Conservation (phyloP, 2,888 invertebrate species). For the Ichneumoninae sp. region DNA sequence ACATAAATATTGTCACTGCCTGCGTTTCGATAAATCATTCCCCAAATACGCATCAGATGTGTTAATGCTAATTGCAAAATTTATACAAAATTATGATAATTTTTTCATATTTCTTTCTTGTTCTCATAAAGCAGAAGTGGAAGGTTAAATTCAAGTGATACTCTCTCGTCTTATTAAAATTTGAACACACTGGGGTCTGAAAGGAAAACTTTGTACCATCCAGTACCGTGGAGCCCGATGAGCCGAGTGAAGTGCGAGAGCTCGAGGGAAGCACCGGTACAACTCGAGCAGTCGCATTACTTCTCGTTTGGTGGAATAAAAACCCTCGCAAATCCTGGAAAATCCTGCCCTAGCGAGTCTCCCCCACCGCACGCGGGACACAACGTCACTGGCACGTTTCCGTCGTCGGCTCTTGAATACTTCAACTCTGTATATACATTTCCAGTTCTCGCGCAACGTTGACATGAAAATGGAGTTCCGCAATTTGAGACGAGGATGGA, state of each 20-base stretch:
- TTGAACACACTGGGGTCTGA: not conserved
- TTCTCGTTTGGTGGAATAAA: constrained; percentile 49
- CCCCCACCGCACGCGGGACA: constrained; percentile 26
- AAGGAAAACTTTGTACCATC: constrained; percentile 6
- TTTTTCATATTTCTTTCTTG: not conserved
- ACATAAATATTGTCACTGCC: not conserved
- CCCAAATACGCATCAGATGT: not conserved
- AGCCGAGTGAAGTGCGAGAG: constrained; percentile 7
- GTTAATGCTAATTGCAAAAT: not conserved
- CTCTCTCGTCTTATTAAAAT: not conserved
- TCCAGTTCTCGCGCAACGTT: constrained; percentile 16
- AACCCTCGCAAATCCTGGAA: constrained; percentile 33
- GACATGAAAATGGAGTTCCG: constrained; percentile 49
- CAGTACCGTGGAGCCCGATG: constrained; percentile 1
- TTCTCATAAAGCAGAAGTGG: not conserved
- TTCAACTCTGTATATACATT: not conserved
- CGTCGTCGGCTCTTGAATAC: not conserved
- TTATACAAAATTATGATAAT: not conserved
- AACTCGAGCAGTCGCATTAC: constrained; percentile 36
- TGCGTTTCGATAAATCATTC: too few relatives aligned
- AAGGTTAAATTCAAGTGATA: not conserved
- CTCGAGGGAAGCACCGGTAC: constrained; percentile 9
- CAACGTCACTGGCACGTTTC: constrained; percentile 25
- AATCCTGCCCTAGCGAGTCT: constrained; percentile 23
- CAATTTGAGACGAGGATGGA: constrained; percentile 9